Percentiles rank a stretch among this genome's conserved stretches.
Conservation (phyloP, 2,113 vertebrate species). For the Podarcis raffonei region DNA sequence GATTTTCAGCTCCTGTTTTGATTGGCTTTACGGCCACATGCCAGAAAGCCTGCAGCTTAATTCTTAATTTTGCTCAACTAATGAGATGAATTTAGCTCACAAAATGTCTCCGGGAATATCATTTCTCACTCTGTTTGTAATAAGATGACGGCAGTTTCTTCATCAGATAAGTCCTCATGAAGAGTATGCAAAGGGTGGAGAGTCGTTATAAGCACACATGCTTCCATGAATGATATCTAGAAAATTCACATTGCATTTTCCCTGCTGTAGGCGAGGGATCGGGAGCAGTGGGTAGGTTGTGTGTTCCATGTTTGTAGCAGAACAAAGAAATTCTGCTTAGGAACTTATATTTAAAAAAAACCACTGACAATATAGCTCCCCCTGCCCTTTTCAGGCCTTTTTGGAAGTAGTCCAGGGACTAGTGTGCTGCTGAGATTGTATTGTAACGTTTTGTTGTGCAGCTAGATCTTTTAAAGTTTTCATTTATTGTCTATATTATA, state of each 20-base stretch:
- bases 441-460: no score
- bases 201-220: background rate
- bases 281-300: background rate
- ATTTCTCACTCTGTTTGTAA: background rate
- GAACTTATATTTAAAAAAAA: background rate
- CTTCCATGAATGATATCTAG: background rate
- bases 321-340: background rate
- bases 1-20: background rate
- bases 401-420: no score
- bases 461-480: no score
- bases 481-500: no score
- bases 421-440: no score
- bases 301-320: background rate
- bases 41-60: conserved; percentile 24
- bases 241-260: background rate
- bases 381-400: background rate
- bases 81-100: conserved; percentile 9
- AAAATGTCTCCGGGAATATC: background rate
- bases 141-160: background rate
- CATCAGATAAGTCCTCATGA: background rate
- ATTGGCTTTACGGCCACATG: background rate
- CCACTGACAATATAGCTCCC: background rate
- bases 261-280: background rate
- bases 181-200: background rate
- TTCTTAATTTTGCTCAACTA: conserved; percentile 2